A percentile compares a stretch with the other conserved stretches of the same genome.
phyloP scores from a whole-genome alignment of 2,888 invertebrate genomes.

The Baronia brevicornis region DNA sequence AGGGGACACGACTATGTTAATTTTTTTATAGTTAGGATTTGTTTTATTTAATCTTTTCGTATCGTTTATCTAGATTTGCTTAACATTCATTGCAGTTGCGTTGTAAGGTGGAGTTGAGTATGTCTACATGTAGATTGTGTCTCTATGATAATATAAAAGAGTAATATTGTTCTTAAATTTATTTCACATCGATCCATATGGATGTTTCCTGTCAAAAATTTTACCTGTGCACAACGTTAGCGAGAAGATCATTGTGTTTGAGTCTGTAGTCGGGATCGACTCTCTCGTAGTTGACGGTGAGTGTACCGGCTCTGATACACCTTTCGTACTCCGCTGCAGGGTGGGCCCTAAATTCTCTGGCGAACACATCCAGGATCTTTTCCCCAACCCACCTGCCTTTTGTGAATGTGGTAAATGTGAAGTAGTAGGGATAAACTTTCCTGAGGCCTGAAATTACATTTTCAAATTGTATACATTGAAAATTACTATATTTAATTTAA shows the following conservation, averaged over 20 bases:
- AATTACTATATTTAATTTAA: too few species aligned
- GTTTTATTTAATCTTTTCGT: slow-evolving; percentile 8
- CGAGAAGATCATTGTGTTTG: slow-evolving; percentile 93
- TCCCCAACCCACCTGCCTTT: slow-evolving; percentile 98
- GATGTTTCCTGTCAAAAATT: slow-evolving; percentile 4
- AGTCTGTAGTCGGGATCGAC: slow-evolving; percentile 93
- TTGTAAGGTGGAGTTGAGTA: too few species aligned
- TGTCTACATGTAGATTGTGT: too few species aligned
- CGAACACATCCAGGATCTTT: slow-evolving; percentile 93
- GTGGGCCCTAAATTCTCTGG: slow-evolving; percentile 94
- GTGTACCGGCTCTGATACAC: slow-evolving; percentile 91
- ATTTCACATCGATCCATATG: too few species aligned
- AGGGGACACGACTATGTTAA: slow-evolving; percentile 12
- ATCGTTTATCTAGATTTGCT: too few species aligned
- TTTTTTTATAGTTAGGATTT: slow-evolving; percentile 12
- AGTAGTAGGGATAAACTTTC: slow-evolving; percentile 98
- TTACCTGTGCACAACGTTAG: slow-evolving; percentile 96
- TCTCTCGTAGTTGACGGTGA: slow-evolving; percentile 95
- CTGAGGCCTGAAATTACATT: slow-evolving; percentile 84
- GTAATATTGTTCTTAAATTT: too few species aligned
- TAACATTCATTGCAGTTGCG: too few species aligned
- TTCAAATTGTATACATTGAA: too few species aligned
- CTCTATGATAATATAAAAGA: too few species aligned
- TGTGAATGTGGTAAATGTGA: slow-evolving; percentile 96
- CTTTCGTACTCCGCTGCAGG: slow-evolving; percentile 94